Evolutionary conservation across 1,140 invertebrate species (phyloP).

Genomic region (Psix sp.): DNA sequence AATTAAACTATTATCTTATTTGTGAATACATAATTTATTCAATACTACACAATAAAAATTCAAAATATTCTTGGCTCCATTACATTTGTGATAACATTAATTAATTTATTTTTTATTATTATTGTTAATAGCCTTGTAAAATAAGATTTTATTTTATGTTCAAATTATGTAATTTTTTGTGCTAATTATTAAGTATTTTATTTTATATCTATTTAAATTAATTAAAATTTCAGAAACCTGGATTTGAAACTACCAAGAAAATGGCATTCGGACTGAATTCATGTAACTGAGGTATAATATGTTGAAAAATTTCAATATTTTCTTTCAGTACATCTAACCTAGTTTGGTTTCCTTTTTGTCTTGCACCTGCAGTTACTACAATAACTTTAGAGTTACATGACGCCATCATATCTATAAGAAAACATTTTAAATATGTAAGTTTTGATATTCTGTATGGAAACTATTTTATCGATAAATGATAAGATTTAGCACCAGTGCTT

Average conservation of each 20-base stretch:
- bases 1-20: too few relatives aligned
- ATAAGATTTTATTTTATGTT: too few relatives aligned
- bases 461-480: slow-evolving; percentile 21
- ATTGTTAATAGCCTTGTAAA: too few relatives aligned
- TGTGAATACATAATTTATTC: too few relatives aligned
- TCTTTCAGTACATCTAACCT: slow-evolving; percentile 23
- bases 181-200: not conserved
- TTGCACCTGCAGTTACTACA: slow-evolving; percentile 15
- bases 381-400: slow-evolving; percentile 22
- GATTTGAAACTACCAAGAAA: slow-evolving; percentile 29
- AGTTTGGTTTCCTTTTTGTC: slow-evolving; percentile 10
- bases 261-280: slow-evolving; percentile 5
- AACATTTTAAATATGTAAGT: not conserved
- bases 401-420: slow-evolving; percentile 18
- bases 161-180: too few relatives aligned
- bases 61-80: too few relatives aligned
- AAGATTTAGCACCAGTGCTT: slow-evolving; percentile 14
- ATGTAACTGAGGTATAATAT: slow-evolving; percentile 20
- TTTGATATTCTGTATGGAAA: not conserved
- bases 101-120: too few relatives aligned
- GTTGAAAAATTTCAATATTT: slow-evolving; percentile 30
- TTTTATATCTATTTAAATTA: not conserved
- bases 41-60: too few relatives aligned
- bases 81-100: too few relatives aligned
- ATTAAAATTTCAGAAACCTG: slow-evolving; percentile 8